These are phyloP conservation scores for Acronicta aceris DNA, from an alignment of 2,888 invertebrate genomes.

Conservation along the genomic window DNA sequence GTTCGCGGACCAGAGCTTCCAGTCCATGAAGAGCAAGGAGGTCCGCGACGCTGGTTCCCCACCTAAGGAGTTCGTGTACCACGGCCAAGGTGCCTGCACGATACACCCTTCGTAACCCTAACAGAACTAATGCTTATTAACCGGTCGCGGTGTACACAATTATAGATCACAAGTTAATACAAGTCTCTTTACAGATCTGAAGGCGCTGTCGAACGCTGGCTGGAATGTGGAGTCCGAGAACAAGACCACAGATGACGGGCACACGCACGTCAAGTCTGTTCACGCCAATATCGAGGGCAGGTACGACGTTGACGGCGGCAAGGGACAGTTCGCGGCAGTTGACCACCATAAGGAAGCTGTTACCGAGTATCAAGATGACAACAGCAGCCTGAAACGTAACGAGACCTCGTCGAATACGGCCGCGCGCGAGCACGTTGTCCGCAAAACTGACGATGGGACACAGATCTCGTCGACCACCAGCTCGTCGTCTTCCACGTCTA, in stretches of 20 bases:
- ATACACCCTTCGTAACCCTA: conserved; percentile 64
- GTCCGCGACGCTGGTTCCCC: conserved; percentile 94
- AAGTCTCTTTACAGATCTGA: conserved; percentile 78
- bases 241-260: conserved; percentile 90
- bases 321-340: conserved; percentile 90
- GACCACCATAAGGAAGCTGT: conserved; percentile 89
- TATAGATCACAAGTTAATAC: conserved; percentile 16
- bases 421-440: conserved; percentile 78
- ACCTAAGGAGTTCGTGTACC: conserved; percentile 89
- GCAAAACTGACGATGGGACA: conserved; percentile 80
- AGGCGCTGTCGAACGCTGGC: conserved; percentile 88
- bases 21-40: conserved; percentile 94
- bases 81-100: conserved; percentile 83
- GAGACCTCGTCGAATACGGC: conserved; percentile 77
- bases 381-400: conserved; percentile 78
- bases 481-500: conserved; percentile 76
- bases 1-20: conserved; percentile 93
- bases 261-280: conserved; percentile 89
- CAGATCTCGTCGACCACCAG: conserved; percentile 77
- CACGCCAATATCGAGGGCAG: conserved; percentile 91
- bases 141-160: conserved; percentile 53
- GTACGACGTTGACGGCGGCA: conserved; percentile 91
- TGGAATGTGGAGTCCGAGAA: conserved; percentile 92
- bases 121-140: conserved; percentile 83
- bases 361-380: conserved; percentile 82